Evolutionary conservation across 2,888 invertebrate genomes (phyloP), one percentile per base, ranked within the genome.

Genomic region (Cosmia pyralina): DNA sequence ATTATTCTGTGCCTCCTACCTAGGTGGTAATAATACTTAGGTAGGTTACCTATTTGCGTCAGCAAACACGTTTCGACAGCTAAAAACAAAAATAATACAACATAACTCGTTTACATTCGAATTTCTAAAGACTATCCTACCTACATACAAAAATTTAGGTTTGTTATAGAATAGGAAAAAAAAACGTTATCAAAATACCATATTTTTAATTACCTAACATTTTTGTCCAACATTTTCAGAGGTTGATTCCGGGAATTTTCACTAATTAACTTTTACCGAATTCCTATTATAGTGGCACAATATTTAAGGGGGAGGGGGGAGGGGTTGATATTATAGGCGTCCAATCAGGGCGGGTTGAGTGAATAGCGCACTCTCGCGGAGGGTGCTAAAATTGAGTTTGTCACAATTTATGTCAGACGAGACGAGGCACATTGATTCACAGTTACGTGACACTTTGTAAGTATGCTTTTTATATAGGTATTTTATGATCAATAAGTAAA

Each of bases 341-440:
- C 64, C 76, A 73, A 79, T 76, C 64, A 71, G 38, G 71, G 62
- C 28, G 69, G 67, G 71, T 64, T 71, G 66, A 72, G 75, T 69
- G 73, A 75, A 73, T 62, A 71, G 72, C 74, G 71, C 64, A 66
- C 75, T 77, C 64, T 55, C 69, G 69, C 73, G 69, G 46, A 75
- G 81, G 65, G 78, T 59, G 71, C 58, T 66, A 81, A 92, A 93
- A 93, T 93, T 90, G 91, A 93, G 89, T 93, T 93, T 90, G 88
- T 88, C 85, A 87, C 91, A 92, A 93, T 93, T 92, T 93, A 86
- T 85, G 81, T 85, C 83, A 77, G 83, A 59, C 69, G 72, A 59
- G 63, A 76, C 73, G 83, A 68, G 78, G 73, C 86, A 85, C 88
- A 91, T 91, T 90, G 91, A 91, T 90, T 88, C 83, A 77, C 67